Evolutionary conservation across 2,888 invertebrate species (phyloP).

Genomic region (Chymomyza amoena): DNA sequence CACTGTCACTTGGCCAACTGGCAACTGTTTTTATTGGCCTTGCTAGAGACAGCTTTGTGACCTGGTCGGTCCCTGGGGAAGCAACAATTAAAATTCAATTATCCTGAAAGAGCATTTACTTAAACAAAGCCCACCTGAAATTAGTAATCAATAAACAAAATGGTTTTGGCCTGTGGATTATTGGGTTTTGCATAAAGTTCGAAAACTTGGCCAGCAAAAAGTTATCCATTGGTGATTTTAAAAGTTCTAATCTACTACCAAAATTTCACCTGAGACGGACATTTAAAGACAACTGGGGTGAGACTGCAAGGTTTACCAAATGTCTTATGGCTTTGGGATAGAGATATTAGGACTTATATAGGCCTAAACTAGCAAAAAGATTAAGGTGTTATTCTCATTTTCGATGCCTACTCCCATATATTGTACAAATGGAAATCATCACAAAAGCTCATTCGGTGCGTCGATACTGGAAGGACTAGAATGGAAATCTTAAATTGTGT

Average conservation of each 20-base stretch:
- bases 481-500: no score
- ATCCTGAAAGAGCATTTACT: not conserved
- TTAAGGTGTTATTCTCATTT: no score
- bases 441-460: no score
- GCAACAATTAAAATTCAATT: conserved; percentile 28
- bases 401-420: no score
- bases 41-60: not conserved
- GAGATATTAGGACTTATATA: not conserved
- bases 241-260: not conserved
- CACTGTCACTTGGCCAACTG: not conserved
- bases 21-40: not conserved
- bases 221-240: not conserved
- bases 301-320: not conserved
- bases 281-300: not conserved
- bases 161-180: not conserved
- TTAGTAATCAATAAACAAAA: not conserved
- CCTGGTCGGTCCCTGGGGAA: not conserved
- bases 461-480: no score
- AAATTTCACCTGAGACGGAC: not conserved
- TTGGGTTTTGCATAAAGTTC: not conserved
- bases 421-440: no score
- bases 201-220: not conserved
- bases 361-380: no score
- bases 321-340: not conserved
- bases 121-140: not conserved